These are phyloP conservation scores for Bradypus variegatus DNA, from an alignment of 2,797 vertebrate species.

Conservation along the genomic window DNA sequence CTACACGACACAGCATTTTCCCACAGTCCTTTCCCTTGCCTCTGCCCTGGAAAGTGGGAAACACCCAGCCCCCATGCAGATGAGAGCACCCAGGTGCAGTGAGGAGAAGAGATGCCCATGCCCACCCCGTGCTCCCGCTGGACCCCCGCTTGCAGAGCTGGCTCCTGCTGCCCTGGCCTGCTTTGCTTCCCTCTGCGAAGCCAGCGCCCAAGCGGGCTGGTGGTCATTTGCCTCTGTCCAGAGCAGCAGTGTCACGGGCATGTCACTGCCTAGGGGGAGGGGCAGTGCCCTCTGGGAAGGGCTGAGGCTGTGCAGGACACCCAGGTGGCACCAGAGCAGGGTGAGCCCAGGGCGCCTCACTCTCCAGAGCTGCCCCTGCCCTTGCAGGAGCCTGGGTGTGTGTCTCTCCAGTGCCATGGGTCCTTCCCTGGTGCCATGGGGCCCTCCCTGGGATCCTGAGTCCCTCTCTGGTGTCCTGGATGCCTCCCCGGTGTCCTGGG, in stretches of 20 bases:
- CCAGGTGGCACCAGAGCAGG: too few relatives aligned
- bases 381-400: neutral
- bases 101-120: neutral
- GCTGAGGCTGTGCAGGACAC: neutral
- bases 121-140: neutral
- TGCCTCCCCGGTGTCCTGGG: too few relatives aligned
- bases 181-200: neutral
- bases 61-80: neutral
- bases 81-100: neutral
- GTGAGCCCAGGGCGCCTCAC: neutral
- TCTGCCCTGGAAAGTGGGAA: neutral
- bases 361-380: neutral
- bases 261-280: neutral
- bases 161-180: neutral
- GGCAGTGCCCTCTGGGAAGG: neutral
- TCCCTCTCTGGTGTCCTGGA: too few relatives aligned
- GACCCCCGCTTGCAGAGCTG: accelerated
- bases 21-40: neutral
- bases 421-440: too few relatives aligned
- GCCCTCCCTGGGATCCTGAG: too few relatives aligned
- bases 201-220: neutral
- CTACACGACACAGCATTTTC: neutral
- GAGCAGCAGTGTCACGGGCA: neutral
- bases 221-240: neutral
- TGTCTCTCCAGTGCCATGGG: neutral